A percentile compares a stretch with the other conserved stretches of the same genome.
Conservation (phyloP, 2,797 vertebrate genomes). For the Coluber constrictor region DNA sequence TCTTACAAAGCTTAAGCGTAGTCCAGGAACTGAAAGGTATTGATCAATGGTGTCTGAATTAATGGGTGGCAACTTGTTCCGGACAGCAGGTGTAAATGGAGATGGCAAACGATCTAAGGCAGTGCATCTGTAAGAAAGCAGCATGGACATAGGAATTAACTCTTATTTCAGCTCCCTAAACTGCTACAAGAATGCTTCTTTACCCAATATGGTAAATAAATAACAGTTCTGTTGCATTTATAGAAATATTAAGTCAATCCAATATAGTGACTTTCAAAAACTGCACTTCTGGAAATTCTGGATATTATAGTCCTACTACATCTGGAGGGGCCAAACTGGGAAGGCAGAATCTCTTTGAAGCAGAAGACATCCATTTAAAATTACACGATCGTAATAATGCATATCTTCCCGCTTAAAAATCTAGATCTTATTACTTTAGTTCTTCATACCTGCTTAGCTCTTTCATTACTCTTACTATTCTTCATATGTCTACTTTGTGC, state of each 20-base stretch:
- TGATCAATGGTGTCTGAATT: constrained; percentile 64
- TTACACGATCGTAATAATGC: neutral
- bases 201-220: constrained; percentile 11
- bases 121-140: constrained; percentile 64
- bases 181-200: neutral
- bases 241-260: neutral
- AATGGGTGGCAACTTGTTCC: constrained; percentile 74
- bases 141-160: constrained; percentile 2
- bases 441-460: neutral
- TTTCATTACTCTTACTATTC: neutral
- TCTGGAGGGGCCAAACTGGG: neutral
- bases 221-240: constrained; percentile 1
- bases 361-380: neutral
- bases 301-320: neutral
- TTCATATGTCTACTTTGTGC: constrained; percentile 2
- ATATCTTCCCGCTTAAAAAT: neutral
- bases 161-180: neutral
- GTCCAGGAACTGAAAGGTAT: constrained; percentile 40
- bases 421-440: constrained; percentile 4
- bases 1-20: constrained; percentile 71
- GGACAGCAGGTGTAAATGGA: constrained; percentile 34
- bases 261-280: neutral
- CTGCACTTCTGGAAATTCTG: neutral
- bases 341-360: neutral
- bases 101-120: constrained; percentile 62